Conservation (phyloP, 2,888 invertebrate species). For the Andrena minutula region DNA sequence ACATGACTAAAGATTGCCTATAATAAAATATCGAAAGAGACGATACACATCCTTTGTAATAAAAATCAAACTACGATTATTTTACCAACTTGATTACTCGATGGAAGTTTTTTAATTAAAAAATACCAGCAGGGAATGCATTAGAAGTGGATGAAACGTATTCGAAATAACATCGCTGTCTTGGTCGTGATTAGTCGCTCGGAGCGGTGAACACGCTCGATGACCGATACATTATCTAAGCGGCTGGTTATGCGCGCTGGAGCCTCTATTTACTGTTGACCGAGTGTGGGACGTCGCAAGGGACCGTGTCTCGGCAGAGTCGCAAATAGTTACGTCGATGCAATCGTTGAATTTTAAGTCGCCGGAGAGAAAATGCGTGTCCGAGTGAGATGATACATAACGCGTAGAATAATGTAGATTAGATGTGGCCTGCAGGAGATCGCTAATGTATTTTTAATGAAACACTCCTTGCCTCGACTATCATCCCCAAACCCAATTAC, state of each 20-base stretch:
- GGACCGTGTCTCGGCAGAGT: conserved; percentile 26
- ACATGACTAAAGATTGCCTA: too few species aligned
- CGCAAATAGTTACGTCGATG: conserved; percentile 53
- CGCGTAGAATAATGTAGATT: conserved; percentile 46
- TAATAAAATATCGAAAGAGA: too few species aligned
- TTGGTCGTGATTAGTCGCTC: not conserved
- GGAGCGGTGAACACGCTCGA: conserved; percentile 11
- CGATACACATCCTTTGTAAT: too few species aligned
- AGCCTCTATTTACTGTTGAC: conserved; percentile 32
- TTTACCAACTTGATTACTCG: too few species aligned
- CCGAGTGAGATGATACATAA: conserved; percentile 24
- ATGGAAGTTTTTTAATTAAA: too few species aligned
- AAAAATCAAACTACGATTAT: too few species aligned
- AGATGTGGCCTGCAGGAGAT: conserved; percentile 9
- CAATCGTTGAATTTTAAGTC: conserved; percentile 46
- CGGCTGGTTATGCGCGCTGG: conserved; percentile 9
- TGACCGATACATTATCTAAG: conserved; percentile 48
- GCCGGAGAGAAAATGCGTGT: not conserved
- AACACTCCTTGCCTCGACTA: not conserved
- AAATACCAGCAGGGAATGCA: too few species aligned
- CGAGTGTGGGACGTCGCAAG: conserved; percentile 25
- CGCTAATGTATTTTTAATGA: conserved; percentile 21
- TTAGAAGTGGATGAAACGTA: not conserved
- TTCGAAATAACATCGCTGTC: not conserved
- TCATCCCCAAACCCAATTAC: not conserved